Evolutionary conservation across 2,113 vertebrate genomes (phyloP).

Genomic region (Arothron firmamentum): DNA sequence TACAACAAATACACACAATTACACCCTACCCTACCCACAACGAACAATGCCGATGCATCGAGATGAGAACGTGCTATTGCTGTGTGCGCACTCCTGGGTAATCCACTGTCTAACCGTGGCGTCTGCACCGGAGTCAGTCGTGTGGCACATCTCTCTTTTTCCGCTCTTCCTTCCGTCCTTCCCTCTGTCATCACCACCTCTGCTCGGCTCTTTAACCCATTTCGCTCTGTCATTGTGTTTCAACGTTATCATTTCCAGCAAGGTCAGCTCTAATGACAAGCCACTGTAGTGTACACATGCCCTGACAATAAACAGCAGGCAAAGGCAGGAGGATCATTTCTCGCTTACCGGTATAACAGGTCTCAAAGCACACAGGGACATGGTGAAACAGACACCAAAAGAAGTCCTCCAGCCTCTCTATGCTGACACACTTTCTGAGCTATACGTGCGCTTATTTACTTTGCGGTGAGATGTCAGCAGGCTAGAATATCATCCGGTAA

Average conservation of each 20-base stretch:
- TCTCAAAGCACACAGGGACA: conserved; percentile 54
- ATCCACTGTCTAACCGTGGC: conserved; percentile 44
- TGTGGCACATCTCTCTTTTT: conserved; percentile 11
- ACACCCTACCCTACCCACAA: conserved; percentile 13
- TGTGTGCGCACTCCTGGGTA: conserved; percentile 32
- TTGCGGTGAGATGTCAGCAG: too few species aligned
- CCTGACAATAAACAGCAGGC: conserved; percentile 52
- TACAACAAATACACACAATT: conserved; percentile 35
- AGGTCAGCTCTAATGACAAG: conserved; percentile 64
- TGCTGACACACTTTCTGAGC: conserved; percentile 42
- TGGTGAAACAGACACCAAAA: conserved; percentile 39
- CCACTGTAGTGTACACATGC: conserved; percentile 20
- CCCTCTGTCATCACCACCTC: conserved; percentile 1
- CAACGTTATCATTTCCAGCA: conserved; percentile 44
- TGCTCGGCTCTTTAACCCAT: conserved; percentile 4
- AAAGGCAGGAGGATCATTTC: conserved; percentile 43
- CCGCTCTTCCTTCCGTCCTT: conserved; percentile 30
- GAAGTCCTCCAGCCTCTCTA: conserved; percentile 42
- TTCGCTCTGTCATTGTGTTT: conserved; percentile 30
- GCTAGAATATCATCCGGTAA: too few species aligned
- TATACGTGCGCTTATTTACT: neutral
- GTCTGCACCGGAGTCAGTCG: neutral
- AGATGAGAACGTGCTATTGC: conserved; percentile 36
- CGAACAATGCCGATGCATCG: conserved; percentile 58
- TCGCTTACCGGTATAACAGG: conserved; percentile 39